These are phyloP conservation scores for Dolomedes plantarius DNA, from an alignment of 2,888 invertebrate genomes.

Conservation along the genomic window DNA sequence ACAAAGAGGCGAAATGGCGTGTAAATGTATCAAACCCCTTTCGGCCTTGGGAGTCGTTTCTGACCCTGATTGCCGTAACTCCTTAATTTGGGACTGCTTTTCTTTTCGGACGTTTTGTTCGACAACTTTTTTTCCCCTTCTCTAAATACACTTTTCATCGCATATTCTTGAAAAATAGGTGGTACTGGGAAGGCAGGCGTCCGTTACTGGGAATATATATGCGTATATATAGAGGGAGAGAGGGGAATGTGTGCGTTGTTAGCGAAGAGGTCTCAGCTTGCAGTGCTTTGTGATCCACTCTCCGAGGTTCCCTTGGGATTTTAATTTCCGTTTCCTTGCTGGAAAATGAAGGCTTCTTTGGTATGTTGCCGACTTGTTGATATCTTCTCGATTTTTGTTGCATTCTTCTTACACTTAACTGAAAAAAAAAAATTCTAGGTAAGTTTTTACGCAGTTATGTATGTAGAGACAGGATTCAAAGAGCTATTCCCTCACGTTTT, in stretches of 20 bases:
- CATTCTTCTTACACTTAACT: too few relatives aligned
- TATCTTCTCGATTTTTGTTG: too few relatives aligned
- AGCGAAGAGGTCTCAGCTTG: conserved; percentile 13
- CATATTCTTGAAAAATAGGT: conserved; percentile 44
- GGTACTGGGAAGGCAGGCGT: neutral
- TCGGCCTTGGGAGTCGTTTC: conserved; percentile 34
- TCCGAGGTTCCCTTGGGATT: neutral
- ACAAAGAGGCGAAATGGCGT: conserved; percentile 21
- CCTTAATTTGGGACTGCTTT: conserved; percentile 41
- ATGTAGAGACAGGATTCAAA: too few relatives aligned
- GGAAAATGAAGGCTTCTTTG: neutral
- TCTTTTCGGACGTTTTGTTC: conserved; percentile 24
- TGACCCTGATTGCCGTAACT: conserved; percentile 48
- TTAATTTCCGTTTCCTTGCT: neutral
- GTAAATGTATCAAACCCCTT: conserved; percentile 27
- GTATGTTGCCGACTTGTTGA: neutral
- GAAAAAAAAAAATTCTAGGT: too few relatives aligned
- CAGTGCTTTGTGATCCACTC: conserved; percentile 13
- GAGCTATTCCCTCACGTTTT: too few relatives aligned
- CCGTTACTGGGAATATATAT: neutral
- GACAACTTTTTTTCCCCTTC: conserved; percentile 24
- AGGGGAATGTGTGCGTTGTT: neutral
- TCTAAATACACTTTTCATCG: conserved; percentile 9
- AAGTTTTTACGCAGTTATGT: too few relatives aligned
- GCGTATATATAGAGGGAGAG: conserved; percentile 10